Percentiles rank a stretch among this genome's conserved stretches.
These are phyloP conservation scores for Brachionus rotundiformis DNA, from an alignment of 1,140 invertebrate species.

Conservation along the genomic window DNA sequence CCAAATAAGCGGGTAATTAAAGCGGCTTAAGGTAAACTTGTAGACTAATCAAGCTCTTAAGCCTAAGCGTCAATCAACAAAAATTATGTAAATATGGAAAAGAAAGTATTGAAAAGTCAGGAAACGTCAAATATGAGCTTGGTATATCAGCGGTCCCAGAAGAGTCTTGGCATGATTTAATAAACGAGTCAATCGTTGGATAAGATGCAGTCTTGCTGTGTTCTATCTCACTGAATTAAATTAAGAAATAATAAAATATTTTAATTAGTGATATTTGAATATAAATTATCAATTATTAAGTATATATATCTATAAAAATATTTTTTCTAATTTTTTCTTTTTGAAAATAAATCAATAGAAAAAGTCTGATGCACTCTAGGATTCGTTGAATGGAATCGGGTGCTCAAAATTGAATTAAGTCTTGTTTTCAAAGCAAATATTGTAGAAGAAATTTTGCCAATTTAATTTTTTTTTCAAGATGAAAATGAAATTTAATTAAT, in stretches of 20 bases:
- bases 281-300: not conserved
- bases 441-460: not conserved
- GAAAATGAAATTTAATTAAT: no score
- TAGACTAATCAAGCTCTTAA: not conserved
- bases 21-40: not conserved
- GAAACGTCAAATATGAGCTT: not conserved
- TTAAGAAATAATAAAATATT: not conserved
- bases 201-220: no score
- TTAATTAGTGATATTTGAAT: not conserved
- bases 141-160: not conserved
- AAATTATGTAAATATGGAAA: not conserved
- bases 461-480: not conserved
- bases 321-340: no score
- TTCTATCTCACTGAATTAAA: slow-evolving; percentile 1
- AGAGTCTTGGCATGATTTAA: not conserved
- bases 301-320: no score
- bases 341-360: slow-evolving; percentile 6
- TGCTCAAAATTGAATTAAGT: not conserved
- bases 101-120: not conserved
- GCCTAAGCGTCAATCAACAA: not conserved
- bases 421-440: not conserved
- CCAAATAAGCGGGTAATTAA: not conserved
- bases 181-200: not conserved
- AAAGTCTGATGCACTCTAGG: not conserved
- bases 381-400: not conserved